Evolutionary conservation across 2,797 vertebrate genomes (phyloP).

Genomic region (Eulemur albifrons): DNA sequence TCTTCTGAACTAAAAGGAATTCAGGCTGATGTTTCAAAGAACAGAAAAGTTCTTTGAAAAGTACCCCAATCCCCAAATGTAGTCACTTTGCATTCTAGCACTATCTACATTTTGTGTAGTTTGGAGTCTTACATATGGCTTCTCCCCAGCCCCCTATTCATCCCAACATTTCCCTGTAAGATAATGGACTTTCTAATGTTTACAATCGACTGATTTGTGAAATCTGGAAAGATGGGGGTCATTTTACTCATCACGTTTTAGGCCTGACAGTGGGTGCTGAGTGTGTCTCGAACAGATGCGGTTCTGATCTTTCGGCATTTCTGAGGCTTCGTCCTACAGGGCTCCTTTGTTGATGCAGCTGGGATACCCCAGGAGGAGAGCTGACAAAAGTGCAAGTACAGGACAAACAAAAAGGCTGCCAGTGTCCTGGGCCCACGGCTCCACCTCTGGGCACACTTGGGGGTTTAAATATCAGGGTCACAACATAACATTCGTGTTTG

Average conservation of each 20-base stretch:
- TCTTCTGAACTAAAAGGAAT: not conserved
- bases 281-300: accelerated
- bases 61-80: accelerated
- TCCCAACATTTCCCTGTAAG: not conserved
- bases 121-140: not conserved
- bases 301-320: not conserved
- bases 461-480: not conserved
- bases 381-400: not conserved
- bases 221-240: not conserved
- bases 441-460: not conserved
- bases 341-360: slow-evolving; percentile 70
- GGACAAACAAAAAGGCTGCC: slow-evolving; percentile 29
- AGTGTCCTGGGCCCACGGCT: accelerated
- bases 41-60: not conserved
- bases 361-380: slow-evolving; percentile 26
- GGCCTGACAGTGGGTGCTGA: accelerated
- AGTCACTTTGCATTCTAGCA: accelerated
- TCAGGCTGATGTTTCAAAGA: too few species aligned
- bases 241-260: accelerated
- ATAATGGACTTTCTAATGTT: not conserved
- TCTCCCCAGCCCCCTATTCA: accelerated
- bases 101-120: accelerated
- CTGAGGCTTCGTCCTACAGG: not conserved
- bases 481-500: not conserved
- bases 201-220: accelerated